Evolutionary conservation across 2,113 vertebrate genomes (phyloP).

Genomic region (Channa argus): DNA sequence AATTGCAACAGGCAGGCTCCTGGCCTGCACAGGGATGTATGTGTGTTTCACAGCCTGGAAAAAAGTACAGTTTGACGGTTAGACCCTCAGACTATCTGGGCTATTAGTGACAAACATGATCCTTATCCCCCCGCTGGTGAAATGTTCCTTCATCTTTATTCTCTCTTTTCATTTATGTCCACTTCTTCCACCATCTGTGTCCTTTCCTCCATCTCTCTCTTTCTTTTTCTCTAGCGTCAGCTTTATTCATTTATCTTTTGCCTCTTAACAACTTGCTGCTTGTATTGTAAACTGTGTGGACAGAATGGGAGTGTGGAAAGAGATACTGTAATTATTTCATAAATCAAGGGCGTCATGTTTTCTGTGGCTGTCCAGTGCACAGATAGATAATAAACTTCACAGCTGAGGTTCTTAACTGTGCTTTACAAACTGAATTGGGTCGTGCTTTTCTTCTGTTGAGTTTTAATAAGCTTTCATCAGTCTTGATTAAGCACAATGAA

Average conservation of each 20-base stretch:
- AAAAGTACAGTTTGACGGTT: conserved; percentile 8
- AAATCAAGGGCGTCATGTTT: conserved; percentile 37
- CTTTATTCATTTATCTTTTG: conserved; percentile 12
- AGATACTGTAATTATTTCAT: conserved; percentile 45
- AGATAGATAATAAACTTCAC: conserved; percentile 11
- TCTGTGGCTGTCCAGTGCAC: conserved; percentile 16
- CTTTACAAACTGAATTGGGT: conserved; percentile 52
- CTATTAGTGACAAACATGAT: conserved; percentile 19
- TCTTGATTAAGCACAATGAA: conserved; percentile 30
- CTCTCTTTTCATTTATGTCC: background rate
- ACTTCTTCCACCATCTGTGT: background rate
- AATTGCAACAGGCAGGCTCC: conserved; percentile 46
- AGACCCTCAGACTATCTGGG: conserved; percentile 14
- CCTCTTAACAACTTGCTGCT: background rate
- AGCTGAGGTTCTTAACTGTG: conserved; percentile 24
- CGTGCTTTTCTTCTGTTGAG: conserved; percentile 33
- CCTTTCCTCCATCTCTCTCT: background rate
- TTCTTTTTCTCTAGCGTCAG: background rate
- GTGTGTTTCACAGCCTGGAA: conserved; percentile 37
- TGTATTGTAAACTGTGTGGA: conserved; percentile 25
- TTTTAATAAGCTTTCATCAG: conserved; percentile 53
- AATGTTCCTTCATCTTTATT: background rate
- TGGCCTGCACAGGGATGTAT: conserved; percentile 17
- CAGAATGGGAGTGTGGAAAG: conserved; percentile 24
- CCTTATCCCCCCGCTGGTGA: background rate